These are phyloP conservation scores for Phataginus tetradactyla DNA, from an alignment of 2,797 vertebrate species.

Conservation along the genomic window DNA sequence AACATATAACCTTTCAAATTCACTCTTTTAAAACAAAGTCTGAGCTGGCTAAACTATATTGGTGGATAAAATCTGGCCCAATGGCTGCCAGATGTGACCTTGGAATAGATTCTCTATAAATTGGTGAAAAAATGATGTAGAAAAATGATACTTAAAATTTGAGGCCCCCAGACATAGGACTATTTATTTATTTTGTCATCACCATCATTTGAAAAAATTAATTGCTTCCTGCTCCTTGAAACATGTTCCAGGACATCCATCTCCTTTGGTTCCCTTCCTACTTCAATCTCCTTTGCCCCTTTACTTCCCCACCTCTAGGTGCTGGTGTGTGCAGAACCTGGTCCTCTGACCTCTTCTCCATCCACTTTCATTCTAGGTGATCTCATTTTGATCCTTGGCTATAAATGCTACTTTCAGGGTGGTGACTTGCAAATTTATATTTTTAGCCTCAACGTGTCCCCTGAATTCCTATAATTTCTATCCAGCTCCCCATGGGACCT, in stretches of 20 bases:
- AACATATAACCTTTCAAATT: constrained; percentile 27
- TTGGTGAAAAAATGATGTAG: neutral
- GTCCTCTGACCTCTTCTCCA: neutral
- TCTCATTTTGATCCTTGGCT: neutral
- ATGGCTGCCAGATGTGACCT: constrained; percentile 35
- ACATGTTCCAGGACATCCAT: neutral
- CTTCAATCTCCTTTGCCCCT: neutral
- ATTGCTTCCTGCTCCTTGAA: neutral
- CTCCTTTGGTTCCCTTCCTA: neutral
- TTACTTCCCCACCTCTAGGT: neutral
- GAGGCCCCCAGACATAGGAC: neutral
- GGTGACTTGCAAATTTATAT: neutral
- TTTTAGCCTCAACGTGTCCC: neutral
- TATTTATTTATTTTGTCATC: constrained; percentile 13
- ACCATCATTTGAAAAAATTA: constrained; percentile 4
- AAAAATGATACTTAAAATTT: constrained; percentile 8
- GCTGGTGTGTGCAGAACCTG: neutral
- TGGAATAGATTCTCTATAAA: constrained; percentile 20
- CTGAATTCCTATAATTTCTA: neutral
- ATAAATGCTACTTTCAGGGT: neutral
- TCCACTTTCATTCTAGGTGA: neutral
- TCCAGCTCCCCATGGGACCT: neutral
- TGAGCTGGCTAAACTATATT: neutral
- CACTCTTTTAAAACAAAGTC: constrained; percentile 36
- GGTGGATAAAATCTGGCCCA: neutral